Percentiles rank a stretch among this genome's conserved stretches.
These are phyloP conservation scores for Macrotis lagotis DNA, from an alignment of 2,113 vertebrate genomes.

Conservation along the genomic window DNA sequence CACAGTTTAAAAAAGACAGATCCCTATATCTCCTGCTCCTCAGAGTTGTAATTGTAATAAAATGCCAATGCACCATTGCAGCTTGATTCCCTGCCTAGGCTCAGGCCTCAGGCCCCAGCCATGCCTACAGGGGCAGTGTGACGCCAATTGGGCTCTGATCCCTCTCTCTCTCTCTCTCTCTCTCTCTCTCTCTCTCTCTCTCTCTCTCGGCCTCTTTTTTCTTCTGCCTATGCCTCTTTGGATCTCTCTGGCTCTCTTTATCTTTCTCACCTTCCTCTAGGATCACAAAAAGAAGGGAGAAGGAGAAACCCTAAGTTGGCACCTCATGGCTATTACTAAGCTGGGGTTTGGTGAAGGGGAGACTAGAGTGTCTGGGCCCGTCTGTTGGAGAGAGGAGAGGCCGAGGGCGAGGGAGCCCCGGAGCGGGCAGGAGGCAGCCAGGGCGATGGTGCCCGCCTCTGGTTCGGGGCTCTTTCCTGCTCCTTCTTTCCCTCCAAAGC, in stretches of 20 bases:
- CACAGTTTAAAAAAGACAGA: not conserved
- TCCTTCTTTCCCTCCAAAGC: constrained; percentile 75
- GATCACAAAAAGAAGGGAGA: constrained; percentile 72
- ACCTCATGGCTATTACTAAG: constrained; percentile 73
- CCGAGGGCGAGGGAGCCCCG: constrained; percentile 28
- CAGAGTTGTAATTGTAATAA: not conserved
- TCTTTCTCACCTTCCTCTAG: constrained; percentile 74
- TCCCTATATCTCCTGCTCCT: not conserved
- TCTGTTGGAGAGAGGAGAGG: constrained; percentile 59
- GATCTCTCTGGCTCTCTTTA: constrained; percentile 34
- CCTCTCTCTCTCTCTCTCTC: not conserved
- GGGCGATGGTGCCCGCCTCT: constrained; percentile 6
- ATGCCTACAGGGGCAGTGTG: not conserved
- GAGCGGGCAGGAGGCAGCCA: constrained; percentile 44
- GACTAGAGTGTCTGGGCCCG: constrained; percentile 40
- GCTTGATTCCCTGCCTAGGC: not conserved
- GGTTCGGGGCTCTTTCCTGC: constrained; percentile 63
- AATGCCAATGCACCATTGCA: not conserved
- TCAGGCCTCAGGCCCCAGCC: not conserved
- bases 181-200: not conserved
- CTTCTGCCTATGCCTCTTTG: not conserved
- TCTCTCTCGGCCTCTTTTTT: not conserved
- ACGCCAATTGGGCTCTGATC: not conserved
- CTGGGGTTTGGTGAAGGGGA: constrained; percentile 79
- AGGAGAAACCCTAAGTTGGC: not conserved